phyloP scores from a whole-genome alignment of 2,888 invertebrate species.

The Agrypnus murinus region DNA sequence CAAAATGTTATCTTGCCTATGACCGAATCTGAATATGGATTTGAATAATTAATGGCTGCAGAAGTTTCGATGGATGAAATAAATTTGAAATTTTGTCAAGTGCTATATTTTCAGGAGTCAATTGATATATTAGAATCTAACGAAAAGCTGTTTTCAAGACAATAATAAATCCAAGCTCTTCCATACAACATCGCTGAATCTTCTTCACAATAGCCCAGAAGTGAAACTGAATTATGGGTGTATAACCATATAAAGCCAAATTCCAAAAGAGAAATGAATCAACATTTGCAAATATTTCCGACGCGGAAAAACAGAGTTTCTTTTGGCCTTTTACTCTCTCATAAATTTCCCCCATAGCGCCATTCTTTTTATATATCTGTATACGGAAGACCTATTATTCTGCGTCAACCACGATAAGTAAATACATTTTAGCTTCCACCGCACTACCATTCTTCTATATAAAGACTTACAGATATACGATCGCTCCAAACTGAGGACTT shows the following conservation, averaged over 20 bases:
- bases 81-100: too few species aligned
- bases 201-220: not conserved
- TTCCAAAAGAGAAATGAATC: slow-evolving; percentile 13
- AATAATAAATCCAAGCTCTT: not conserved
- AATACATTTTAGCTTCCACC: slow-evolving; percentile 26
- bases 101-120: too few species aligned
- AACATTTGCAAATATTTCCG: slow-evolving; percentile 25
- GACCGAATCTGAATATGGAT: too few species aligned
- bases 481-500: slow-evolving; percentile 42
- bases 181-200: not conserved
- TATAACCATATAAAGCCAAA: slow-evolving; percentile 14
- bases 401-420: slow-evolving; percentile 23
- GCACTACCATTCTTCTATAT: slow-evolving; percentile 41
- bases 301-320: slow-evolving; percentile 1
- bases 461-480: slow-evolving; percentile 44
- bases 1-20: too few species aligned
- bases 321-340: not conserved
- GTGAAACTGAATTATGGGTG: slow-evolving; percentile 2
- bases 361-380: slow-evolving; percentile 17
- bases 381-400: slow-evolving; percentile 35
- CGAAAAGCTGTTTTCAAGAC: not conserved
- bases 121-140: not conserved
- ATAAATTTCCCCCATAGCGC: slow-evolving; percentile 20
- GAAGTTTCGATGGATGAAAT: too few species aligned
- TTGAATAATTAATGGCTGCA: too few species aligned